Percentiles rank a stretch among this genome's conserved stretches.
phyloP scores from a whole-genome alignment of 2,888 invertebrate genomes.

The Smittia sp. region DNA sequence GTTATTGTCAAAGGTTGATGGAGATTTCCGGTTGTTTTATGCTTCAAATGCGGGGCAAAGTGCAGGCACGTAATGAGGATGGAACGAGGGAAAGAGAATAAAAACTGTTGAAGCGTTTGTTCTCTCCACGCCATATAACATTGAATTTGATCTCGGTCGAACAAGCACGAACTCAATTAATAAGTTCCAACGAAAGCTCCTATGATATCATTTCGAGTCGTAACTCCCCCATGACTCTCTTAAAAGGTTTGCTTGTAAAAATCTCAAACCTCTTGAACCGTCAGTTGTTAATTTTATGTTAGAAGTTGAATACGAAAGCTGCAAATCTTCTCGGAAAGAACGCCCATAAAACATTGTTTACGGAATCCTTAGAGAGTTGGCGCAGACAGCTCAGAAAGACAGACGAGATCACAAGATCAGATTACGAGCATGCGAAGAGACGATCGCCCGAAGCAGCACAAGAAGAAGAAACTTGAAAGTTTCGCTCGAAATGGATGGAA shows the following conservation, averaged over 20 bases:
- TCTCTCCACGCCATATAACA: too few relatives aligned
- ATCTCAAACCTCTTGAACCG: too few relatives aligned
- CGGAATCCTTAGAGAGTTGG: not conserved
- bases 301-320: not conserved
- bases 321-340: not conserved
- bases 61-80: constrained; percentile 2
- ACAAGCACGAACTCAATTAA: too few relatives aligned
- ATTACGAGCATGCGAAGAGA: not conserved
- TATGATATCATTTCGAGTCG: too few relatives aligned
- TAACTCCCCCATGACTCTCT: too few relatives aligned
- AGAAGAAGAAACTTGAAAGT: not conserved
- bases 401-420: constrained; percentile 4
- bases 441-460: not conserved
- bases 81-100: not conserved
- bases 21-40: constrained; percentile 29
- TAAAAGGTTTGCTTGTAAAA: too few relatives aligned
- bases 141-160: too few relatives aligned
- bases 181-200: too few relatives aligned
- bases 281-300: too few relatives aligned
- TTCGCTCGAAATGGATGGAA: not conserved
- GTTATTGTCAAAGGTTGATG: constrained; percentile 36
- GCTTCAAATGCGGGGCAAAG: constrained; percentile 4
- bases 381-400: not conserved
- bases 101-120: too few relatives aligned
- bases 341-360: not conserved